Base-by-base conservation (phyloP, 2,113 vertebrate species). In the Halichoeres trimaculatus region DNA sequence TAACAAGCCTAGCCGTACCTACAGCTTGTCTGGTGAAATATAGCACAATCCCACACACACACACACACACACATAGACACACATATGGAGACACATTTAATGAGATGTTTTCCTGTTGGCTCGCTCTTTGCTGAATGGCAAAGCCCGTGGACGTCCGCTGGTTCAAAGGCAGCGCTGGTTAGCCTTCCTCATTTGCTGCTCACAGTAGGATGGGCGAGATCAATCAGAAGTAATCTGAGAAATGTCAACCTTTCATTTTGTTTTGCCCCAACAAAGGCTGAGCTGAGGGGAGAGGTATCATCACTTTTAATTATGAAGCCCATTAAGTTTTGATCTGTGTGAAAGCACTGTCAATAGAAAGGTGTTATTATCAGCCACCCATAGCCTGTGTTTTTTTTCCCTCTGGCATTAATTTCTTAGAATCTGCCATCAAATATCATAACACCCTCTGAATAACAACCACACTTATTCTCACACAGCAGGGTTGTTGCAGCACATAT, bases 231-330 rank as follows among this genome's bases (percentile, higher is more conserved):
- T 81, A 90, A 89, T 90, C 89, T 82, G 61, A 89, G 80, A 93
- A 90, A 93, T 90, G 91, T 89, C 90, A 94, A 63, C 84, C 84
- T 52, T 75, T 69, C 64, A 72, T 89, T 88, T 87, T 70, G 52
- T 84, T 80, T 66, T 72, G 40, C 70, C 58, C 57, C 83, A 84
- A 78, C 85, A 85, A 88, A 83, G 77, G 54, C 89, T 86, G 84
- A 88, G 70, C 84, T 75, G 68, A 78, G 61, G 71, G 67, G 66
- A 70, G 69, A 80, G 56, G 76, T 91, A 80, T 89, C 78, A 76
- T 87, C 76, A 54, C 68, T 63, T 84, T 90, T 92, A 91, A 93
- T 94, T 93, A 91, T 76, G 79, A 86, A 88, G 76, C 81, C 87
- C 78, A 90, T 93, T 90, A 92, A 70, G 57, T 78, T 85, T 78